A percentile compares a stretch with the other conserved stretches of the same genome.
Conservation (phyloP, 2,888 invertebrate species). For the Leptopilina myrica region DNA sequence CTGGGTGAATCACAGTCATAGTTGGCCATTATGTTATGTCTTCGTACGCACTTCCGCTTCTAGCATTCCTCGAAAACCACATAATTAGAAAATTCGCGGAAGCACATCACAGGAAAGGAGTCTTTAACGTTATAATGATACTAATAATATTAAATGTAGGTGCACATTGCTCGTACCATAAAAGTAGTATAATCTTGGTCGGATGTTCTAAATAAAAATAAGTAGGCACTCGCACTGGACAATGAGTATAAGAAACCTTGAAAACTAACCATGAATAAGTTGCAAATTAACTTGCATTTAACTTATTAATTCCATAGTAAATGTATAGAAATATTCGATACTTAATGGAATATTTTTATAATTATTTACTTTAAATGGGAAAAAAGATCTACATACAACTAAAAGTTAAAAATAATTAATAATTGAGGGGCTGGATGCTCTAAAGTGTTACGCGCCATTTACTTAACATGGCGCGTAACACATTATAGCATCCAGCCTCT, state of each 20-base stretch:
- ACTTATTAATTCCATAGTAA: too few relatives aligned
- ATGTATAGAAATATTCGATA: too few relatives aligned
- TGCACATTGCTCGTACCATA: constrained; percentile 16
- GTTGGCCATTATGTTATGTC: constrained; percentile 20
- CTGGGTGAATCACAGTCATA: constrained; percentile 17
- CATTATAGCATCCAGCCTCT: too few relatives aligned
- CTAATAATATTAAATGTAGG: constrained; percentile 34
- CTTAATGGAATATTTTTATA: too few relatives aligned
- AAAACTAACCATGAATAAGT: constrained; percentile 17
- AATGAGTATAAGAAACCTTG: neutral
- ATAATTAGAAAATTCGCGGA: constrained; percentile 28
- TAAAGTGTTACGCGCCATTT: too few relatives aligned
- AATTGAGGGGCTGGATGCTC: too few relatives aligned
- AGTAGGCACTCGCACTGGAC: neutral
- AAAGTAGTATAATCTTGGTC: constrained; percentile 5
- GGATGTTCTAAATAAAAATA: constrained; percentile 36
- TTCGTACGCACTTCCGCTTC: constrained; percentile 28
- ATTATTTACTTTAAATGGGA: too few relatives aligned
- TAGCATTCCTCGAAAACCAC: constrained; percentile 26
- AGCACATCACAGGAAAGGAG: constrained; percentile 22
- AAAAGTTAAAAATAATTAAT: too few relatives aligned
- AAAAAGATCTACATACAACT: too few relatives aligned
- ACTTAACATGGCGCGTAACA: too few relatives aligned
- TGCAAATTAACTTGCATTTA: too few relatives aligned
- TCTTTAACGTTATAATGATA: constrained; percentile 34